phyloP scores from a whole-genome alignment of 1,140 invertebrate species.

The Drosophila willistoni region DNA sequence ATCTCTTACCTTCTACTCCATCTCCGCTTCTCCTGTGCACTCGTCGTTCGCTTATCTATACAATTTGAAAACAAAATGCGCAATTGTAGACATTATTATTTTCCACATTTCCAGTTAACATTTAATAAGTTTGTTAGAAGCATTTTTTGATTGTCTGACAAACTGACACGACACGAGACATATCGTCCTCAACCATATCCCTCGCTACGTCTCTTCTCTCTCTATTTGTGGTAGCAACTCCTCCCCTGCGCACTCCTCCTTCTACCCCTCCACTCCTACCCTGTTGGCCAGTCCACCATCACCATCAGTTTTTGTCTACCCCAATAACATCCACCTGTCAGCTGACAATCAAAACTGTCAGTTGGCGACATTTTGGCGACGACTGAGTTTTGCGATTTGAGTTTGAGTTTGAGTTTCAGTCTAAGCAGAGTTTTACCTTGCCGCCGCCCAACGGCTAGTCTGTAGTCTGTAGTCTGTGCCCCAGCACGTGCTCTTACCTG shows the following conservation, averaged over 20 bases:
- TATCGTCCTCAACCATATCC: not conserved
- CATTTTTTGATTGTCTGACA: conserved; percentile 52
- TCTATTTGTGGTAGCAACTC: not conserved
- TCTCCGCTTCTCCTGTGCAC: not conserved
- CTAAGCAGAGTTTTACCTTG: conserved; percentile 41
- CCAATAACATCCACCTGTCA: conserved; percentile 49
- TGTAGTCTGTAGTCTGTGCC: conserved; percentile 1
- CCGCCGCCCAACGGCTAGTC: conserved; percentile 33
- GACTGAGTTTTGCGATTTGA: conserved; percentile 21
- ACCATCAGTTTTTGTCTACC: conserved; percentile 4
- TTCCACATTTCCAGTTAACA: conserved; percentile 35
- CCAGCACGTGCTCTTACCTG: not conserved
- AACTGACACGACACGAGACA: conserved; percentile 38
- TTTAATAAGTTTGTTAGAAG: conserved; percentile 48
- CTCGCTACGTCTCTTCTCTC: not conserved
- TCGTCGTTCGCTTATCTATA: conserved; percentile 1
- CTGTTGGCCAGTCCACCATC: conserved; percentile 9
- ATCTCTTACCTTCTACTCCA: not conserved
- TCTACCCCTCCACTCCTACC: not conserved
- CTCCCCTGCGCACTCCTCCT: not conserved
- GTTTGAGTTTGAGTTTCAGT: conserved; percentile 18
- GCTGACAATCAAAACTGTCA: conserved; percentile 75
- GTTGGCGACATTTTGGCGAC: conserved; percentile 50
- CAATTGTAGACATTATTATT: conserved; percentile 17
- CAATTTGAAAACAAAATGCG: conserved; percentile 23